Evolutionary conservation across 2,888 invertebrate species (phyloP).

Genomic region (Rhagonycha lutea): DNA sequence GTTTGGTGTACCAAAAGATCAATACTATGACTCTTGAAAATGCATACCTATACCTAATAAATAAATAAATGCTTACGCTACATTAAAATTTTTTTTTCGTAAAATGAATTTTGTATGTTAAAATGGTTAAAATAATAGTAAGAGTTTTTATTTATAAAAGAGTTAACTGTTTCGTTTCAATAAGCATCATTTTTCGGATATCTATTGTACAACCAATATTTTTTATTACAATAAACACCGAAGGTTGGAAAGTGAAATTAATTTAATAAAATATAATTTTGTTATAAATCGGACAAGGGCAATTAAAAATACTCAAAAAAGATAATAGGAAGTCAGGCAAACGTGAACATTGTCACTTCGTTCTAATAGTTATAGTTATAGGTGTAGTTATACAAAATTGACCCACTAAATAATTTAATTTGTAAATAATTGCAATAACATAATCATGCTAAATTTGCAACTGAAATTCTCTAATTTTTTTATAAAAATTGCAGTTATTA

Average conservation of each 20-base stretch:
- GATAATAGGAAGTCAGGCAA: not conserved
- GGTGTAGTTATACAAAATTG: not conserved
- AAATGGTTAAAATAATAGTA: not conserved
- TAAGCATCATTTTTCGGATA: not conserved
- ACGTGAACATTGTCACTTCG: not conserved
- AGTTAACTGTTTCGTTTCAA: not conserved
- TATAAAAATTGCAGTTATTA: not conserved
- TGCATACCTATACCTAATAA: no score
- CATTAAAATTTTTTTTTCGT: no score
- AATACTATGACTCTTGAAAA: no score
- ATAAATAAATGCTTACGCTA: no score
- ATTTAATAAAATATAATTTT: not conserved
- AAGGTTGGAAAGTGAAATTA: constrained; percentile 1
- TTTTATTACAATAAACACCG: not conserved
- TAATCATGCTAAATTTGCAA: not conserved
- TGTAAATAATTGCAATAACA: not conserved
- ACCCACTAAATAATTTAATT: not conserved
- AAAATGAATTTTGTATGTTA: no score
- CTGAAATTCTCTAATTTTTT: not conserved
- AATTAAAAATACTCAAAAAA: not conserved
- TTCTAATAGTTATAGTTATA: not conserved
- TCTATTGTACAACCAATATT: not conserved
- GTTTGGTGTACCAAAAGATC: no score
- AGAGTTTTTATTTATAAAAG: not conserved
- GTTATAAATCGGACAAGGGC: not conserved